Percentiles rank a stretch among this genome's conserved stretches.
These are phyloP conservation scores for Phania funesta DNA, from an alignment of 2,888 invertebrate species.

Conservation along the genomic window DNA sequence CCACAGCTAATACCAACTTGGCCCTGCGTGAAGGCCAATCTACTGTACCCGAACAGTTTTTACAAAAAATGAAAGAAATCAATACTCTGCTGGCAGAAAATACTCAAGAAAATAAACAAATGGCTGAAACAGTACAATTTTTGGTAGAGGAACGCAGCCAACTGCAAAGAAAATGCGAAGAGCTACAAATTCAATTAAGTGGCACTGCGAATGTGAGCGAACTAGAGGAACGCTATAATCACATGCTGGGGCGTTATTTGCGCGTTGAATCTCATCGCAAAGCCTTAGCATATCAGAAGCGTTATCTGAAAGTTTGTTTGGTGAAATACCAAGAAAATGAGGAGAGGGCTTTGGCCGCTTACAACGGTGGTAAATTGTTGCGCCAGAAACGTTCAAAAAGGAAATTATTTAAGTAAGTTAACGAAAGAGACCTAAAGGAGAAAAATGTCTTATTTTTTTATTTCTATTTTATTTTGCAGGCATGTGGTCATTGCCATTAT, in stretches of 20 bases:
- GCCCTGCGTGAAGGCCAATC: slow-evolving; percentile 72
- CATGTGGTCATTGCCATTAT: slow-evolving; percentile 82
- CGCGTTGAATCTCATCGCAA: slow-evolving; percentile 92
- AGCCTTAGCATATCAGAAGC: slow-evolving; percentile 94
- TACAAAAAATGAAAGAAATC: slow-evolving; percentile 81
- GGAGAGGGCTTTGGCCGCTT: slow-evolving; percentile 73
- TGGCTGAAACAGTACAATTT: slow-evolving; percentile 80
- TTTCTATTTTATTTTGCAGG: slow-evolving; percentile 77
- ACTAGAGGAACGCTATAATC: slow-evolving; percentile 82
- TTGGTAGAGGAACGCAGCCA: slow-evolving; percentile 81
- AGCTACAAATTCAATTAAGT: slow-evolving; percentile 76
- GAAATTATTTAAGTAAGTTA: slow-evolving; percentile 79
- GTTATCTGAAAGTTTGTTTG: slow-evolving; percentile 88
- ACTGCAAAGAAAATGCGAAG: slow-evolving; percentile 81
- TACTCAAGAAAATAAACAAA: slow-evolving; percentile 82
- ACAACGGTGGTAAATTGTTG: slow-evolving; percentile 67
- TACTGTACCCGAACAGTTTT: slow-evolving; percentile 78
- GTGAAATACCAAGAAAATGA: slow-evolving; percentile 80
- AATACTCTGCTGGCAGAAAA: slow-evolving; percentile 81
- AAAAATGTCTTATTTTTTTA: background rate
- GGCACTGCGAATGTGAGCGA: slow-evolving; percentile 74
- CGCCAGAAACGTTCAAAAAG: slow-evolving; percentile 72
- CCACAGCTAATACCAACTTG: slow-evolving; percentile 72
- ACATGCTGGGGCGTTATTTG: slow-evolving; percentile 86
- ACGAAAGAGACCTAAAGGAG: background rate